A percentile compares a stretch with the other conserved stretches of the same genome.
These are phyloP conservation scores for Scolopax bukidnonensis DNA, from an alignment of 2,797 vertebrate species.

Conservation along the genomic window DNA sequence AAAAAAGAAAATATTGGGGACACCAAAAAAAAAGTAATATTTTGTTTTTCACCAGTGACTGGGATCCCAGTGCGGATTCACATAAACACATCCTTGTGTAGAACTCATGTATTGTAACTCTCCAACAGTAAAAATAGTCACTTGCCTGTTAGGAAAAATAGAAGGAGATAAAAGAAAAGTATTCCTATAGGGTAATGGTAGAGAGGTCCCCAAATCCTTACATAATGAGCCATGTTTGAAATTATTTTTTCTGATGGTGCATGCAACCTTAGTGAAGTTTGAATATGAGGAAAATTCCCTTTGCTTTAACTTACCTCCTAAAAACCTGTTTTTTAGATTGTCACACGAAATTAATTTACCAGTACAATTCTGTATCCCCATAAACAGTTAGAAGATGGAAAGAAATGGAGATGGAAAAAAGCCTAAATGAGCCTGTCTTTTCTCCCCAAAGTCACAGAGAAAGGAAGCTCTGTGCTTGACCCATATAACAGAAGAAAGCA, in stretches of 20 bases:
- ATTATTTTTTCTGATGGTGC: not conserved
- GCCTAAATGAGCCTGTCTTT: not conserved
- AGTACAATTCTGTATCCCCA: not conserved
- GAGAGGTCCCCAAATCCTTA: not conserved
- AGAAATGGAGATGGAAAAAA: not conserved
- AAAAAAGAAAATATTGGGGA: not conserved
- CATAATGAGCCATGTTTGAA: not conserved
- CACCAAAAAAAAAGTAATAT: not conserved
- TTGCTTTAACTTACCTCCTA: not conserved
- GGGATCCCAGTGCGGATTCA: not conserved
- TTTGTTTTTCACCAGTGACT: not conserved
- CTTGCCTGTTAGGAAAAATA: not conserved
- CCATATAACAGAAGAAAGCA: not conserved
- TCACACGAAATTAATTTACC: not conserved
- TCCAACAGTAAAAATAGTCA: not conserved
- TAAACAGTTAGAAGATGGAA: not conserved
- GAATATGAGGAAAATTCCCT: not conserved
- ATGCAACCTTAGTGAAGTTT: not conserved
- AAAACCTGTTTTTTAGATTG: not conserved
- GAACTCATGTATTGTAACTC: not conserved
- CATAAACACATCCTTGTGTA: not conserved
- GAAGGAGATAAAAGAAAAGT: not conserved
- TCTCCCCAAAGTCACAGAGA: not conserved
- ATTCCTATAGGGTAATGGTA: not conserved
- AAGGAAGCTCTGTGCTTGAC: not conserved